Base-by-base conservation (phyloP, 2,113 vertebrate species). In the Kryptolebias marmoratus region DNA sequence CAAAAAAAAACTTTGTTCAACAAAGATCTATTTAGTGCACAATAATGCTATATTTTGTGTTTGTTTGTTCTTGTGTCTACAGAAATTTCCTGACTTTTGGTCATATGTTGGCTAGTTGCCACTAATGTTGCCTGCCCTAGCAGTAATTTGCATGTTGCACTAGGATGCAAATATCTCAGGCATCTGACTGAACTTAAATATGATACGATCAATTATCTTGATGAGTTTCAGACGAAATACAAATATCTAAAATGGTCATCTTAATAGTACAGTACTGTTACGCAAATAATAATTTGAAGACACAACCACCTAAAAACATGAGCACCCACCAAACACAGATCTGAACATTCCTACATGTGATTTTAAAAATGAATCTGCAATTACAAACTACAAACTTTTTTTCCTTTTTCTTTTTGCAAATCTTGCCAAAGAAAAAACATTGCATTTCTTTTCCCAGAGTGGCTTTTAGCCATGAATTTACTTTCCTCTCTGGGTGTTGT, bases 201-300 rank as follows among this genome's bases (percentile, higher is more conserved):
- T 84, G 81, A 86, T 72, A 54, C 73, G 68, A 80, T 81, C 82
- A 85, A 89, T 90, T 92, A 90, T 87, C 64, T 66, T 88, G 84
- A 89, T 82, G 87, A 83, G 71, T 84, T 87, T 87, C 81, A 74
- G 77, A 79, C 80, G 82, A 77, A 79, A 87, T 44, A 73, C 81
- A 86, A 86, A 89, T 85, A 87, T 80, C 80, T 74, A 39, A 75
- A 80, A 80, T 86, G 87, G 83, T 90, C 87, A 89, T 42, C 1
- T 73, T 85, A 89, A 87, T 83, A 84, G 70, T 45, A 56, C 68
- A 75, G 68, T 81, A 72, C 22, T 22, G 78, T 66, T 72, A 72
- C 68, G 83, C 75, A 81, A 66, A 71, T 83, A 78, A 48, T 83
- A 73, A 83, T 73, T 75, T 79, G 22, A 12, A 73, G 78, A 77